These are phyloP conservation scores for Zeugodacus cucurbitae DNA, from an alignment of 1,140 invertebrate genomes.

Conservation along the genomic window DNA sequence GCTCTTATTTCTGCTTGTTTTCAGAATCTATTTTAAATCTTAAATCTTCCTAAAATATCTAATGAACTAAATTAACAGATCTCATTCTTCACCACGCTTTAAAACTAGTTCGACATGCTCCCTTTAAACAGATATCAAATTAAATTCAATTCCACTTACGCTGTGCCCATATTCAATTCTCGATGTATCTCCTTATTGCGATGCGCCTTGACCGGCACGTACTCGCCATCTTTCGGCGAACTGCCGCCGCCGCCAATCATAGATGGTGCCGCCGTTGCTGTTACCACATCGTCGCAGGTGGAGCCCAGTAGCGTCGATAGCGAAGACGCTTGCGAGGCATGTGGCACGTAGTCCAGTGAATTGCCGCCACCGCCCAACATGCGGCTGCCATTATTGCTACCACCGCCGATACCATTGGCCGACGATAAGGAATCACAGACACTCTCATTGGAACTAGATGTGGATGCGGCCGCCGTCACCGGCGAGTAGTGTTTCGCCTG, in stretches of 20 bases:
- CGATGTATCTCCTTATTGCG: conserved; percentile 64
- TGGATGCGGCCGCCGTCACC: conserved; percentile 61
- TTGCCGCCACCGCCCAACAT: conserved; percentile 45
- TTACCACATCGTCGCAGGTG: conserved; percentile 61
- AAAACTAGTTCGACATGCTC: too few relatives aligned
- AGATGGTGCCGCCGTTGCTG: conserved; percentile 55
- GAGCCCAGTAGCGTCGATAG: conserved; percentile 55
- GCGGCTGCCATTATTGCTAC: conserved; percentile 48
- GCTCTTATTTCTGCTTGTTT: too few relatives aligned
- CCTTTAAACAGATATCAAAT: too few relatives aligned
- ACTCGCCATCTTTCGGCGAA: conserved; percentile 55
- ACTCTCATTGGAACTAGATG: conserved; percentile 80
- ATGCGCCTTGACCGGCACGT: conserved; percentile 63
- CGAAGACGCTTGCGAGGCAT: conserved; percentile 54
- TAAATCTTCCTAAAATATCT: too few relatives aligned
- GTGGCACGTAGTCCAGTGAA: conserved; percentile 55
- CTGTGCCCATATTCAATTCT: conserved; percentile 59
- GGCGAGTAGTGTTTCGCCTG: conserved; percentile 59
- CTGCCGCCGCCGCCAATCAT: conserved; percentile 52
- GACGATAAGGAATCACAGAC: conserved; percentile 73
- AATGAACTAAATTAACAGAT: too few relatives aligned
- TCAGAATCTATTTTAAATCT: too few relatives aligned
- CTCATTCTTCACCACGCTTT: too few relatives aligned
- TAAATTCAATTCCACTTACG: conserved; percentile 51
- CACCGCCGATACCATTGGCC: conserved; percentile 60